A percentile compares a stretch with the other conserved stretches of the same genome.
Conservation (phyloP, 2,113 vertebrate species). For the Ammospiza caudacuta region DNA sequence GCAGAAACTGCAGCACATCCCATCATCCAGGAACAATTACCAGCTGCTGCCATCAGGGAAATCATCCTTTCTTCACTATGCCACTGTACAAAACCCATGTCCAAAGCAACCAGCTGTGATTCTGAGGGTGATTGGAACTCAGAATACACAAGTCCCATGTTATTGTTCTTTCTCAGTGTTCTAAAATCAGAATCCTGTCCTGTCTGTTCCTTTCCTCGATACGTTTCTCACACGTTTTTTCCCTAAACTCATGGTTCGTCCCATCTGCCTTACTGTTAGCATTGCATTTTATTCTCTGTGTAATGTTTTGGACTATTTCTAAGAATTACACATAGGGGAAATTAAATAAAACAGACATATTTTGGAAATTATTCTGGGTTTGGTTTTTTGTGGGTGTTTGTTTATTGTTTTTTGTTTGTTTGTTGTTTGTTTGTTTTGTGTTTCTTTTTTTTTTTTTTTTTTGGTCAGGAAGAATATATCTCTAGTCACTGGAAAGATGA, state of each 20-base stretch:
- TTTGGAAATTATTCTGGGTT: not conserved
- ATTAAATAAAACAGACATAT: not conserved
- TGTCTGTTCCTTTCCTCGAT: not conserved
- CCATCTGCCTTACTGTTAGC: not conserved
- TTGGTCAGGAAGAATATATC: not conserved
- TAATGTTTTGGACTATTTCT: not conserved
- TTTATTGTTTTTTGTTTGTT: not conserved
- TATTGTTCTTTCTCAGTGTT: not conserved
- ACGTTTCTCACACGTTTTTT: not conserved
- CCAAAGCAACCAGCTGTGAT: not conserved
- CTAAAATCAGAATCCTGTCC: not conserved
- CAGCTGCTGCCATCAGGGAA: constrained; percentile 29
- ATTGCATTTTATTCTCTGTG: not conserved
- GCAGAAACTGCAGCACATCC: not conserved
- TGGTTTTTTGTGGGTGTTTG: not conserved
- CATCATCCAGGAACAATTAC: not conserved
- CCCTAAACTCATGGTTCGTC: not conserved
- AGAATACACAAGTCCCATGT: accelerated
- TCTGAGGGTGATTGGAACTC: not conserved
- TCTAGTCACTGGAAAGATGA: not conserved
- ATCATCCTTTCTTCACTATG: not conserved
- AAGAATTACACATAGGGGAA: not conserved
- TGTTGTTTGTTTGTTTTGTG: no score
- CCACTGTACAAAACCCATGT: not conserved
- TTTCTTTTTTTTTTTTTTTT: not conserved